Percentiles rank a stretch among this genome's conserved stretches.
Evolutionary conservation across 2,797 vertebrate genomes (phyloP).

Genomic region (Tadarida brasiliensis): DNA sequence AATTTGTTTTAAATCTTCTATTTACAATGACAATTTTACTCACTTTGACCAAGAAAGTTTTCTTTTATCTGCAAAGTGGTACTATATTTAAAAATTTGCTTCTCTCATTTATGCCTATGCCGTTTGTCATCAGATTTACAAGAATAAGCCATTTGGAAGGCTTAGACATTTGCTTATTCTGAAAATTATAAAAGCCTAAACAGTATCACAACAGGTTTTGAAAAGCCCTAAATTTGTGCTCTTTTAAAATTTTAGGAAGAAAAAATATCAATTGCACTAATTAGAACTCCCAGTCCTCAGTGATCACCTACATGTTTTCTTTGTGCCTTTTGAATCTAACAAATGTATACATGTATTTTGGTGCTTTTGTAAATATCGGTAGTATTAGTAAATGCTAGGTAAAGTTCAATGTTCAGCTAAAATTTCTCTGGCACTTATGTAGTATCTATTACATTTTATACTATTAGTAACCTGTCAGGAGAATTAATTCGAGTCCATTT

Average conservation of each 20-base stretch:
- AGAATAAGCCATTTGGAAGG: not conserved
- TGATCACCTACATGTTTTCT: not conserved
- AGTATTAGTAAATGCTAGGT: not conserved
- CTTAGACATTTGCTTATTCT: not conserved
- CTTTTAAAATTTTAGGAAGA: not conserved
- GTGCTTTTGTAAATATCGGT: not conserved
- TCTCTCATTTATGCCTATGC: not conserved
- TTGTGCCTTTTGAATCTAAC: not conserved
- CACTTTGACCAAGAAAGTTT: not conserved
- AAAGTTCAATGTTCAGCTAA: constrained; percentile 51
- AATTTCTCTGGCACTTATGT: constrained; percentile 6
- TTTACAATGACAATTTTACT: not conserved
- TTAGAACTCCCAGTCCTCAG: not conserved
- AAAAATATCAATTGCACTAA: not conserved
- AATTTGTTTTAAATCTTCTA: not conserved
- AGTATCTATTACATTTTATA: not conserved
- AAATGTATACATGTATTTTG: not conserved
- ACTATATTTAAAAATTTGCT: not conserved
- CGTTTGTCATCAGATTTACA: not conserved
- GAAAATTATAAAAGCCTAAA: not conserved
- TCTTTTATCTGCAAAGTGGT: constrained; percentile 26
- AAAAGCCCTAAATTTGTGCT: not conserved
- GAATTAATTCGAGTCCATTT: constrained; percentile 61
- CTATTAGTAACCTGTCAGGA: not conserved
- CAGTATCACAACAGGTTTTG: not conserved